phyloP scores from a whole-genome alignment of 2,888 invertebrate species.

The Campaea margaritaria region DNA sequence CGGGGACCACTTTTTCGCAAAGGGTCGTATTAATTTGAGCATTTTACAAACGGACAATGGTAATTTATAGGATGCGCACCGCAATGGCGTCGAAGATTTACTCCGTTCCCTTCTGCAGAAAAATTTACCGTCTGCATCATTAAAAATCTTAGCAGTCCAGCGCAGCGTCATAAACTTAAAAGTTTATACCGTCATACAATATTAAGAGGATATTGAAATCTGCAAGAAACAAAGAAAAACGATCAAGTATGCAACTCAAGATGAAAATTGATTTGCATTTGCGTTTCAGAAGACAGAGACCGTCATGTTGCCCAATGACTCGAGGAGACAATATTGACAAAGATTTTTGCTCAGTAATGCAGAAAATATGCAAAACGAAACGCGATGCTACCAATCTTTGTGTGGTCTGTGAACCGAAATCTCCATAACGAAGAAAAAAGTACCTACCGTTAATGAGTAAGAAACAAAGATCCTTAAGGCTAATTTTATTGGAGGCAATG shows the following conservation, averaged over 20 bases:
- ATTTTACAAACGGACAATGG: slow-evolving; percentile 21
- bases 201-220: slow-evolving; percentile 50
- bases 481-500: slow-evolving; percentile 38
- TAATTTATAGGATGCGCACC: slow-evolving; percentile 28
- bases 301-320: slow-evolving; percentile 69
- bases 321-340: slow-evolving; percentile 79
- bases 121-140: slow-evolving; percentile 51
- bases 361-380: slow-evolving; percentile 79
- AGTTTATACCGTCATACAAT: slow-evolving; percentile 48
- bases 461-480: slow-evolving; percentile 41
- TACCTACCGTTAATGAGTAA: slow-evolving; percentile 47
- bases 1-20: too few species aligned
- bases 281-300: slow-evolving; percentile 58
- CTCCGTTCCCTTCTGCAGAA: slow-evolving; percentile 35
- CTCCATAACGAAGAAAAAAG: slow-evolving; percentile 27
- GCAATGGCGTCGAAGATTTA: slow-evolving; percentile 23
- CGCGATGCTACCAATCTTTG: slow-evolving; percentile 64
- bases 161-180: slow-evolving; percentile 51
- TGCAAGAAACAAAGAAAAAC: slow-evolving; percentile 49
- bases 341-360: slow-evolving; percentile 73
- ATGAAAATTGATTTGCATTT: slow-evolving; percentile 60
- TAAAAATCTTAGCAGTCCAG: slow-evolving; percentile 50
- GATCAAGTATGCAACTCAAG: slow-evolving; percentile 44
- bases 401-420: slow-evolving; percentile 66
- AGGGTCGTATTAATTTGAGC: slow-evolving; percentile 13